phyloP scores from a whole-genome alignment of 2,797 vertebrate genomes.

The Ibycter americanus region DNA sequence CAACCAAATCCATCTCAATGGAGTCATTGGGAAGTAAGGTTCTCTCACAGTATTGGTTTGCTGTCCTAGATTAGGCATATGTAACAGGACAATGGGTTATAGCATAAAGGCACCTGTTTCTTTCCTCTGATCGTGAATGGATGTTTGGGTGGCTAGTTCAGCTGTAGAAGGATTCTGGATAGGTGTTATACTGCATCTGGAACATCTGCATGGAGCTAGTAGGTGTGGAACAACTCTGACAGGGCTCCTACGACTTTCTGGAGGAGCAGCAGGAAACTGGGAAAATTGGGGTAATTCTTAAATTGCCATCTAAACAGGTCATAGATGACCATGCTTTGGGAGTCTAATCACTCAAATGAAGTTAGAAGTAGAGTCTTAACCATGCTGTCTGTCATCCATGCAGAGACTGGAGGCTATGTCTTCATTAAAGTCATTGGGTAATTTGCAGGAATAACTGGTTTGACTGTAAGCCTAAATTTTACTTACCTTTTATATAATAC shows the following conservation, averaged over 20 bases:
- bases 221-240: not conserved
- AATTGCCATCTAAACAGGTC: not conserved
- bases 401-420: not conserved
- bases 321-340: not conserved
- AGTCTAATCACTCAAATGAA: not conserved
- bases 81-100: not conserved
- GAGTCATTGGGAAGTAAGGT: not conserved
- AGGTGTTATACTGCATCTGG: not conserved
- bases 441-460: not conserved
- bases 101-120: not conserved
- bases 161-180: not conserved
- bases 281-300: not conserved
- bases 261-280: not conserved
- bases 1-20: not conserved
- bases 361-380: not conserved
- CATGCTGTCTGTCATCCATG: not conserved
- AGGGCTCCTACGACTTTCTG: not conserved
- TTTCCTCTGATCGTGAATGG: not conserved
- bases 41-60: not conserved
- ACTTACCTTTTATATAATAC: not conserved
- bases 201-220: fast-evolving
- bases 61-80: not conserved
- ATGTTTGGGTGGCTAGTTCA: not conserved
- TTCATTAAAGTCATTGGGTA: not conserved
- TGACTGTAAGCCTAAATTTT: not conserved